Conservation (phyloP, 2,797 vertebrate genomes). For the Rhabdomys pumilio region DNA sequence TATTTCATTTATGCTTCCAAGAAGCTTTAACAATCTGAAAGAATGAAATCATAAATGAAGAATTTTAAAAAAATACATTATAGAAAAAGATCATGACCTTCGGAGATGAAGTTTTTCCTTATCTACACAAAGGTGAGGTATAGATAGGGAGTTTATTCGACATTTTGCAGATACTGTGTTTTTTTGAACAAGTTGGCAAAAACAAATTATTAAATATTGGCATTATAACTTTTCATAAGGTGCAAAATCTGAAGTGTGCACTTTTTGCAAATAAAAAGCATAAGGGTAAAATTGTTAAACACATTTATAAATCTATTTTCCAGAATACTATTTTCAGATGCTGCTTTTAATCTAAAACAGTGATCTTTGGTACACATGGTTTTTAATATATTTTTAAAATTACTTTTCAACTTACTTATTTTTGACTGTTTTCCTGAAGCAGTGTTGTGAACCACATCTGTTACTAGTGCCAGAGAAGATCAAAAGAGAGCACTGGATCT, state of each 20-base stretch:
- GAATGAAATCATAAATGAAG: constrained; percentile 28
- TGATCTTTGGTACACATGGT: neutral
- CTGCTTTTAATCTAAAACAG: neutral
- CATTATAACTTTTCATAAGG: neutral
- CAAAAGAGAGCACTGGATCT: neutral
- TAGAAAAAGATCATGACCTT: neutral
- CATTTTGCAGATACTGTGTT: neutral
- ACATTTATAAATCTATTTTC: neutral
- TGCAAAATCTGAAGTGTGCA: neutral
- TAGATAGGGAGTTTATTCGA: neutral
- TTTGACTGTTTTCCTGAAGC: neutral
- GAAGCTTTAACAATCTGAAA: neutral
- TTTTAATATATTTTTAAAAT: neutral
- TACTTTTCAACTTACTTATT: neutral
- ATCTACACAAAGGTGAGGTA: neutral
- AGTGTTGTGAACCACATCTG: neutral
- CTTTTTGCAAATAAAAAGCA: neutral
- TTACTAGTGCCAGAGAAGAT: neutral
- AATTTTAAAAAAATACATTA: constrained; percentile 31
- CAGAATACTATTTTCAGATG: neutral
- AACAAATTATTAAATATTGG: constrained; percentile 29
- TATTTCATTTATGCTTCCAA: constrained; percentile 23
- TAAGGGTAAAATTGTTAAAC: neutral
- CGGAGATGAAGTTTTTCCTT: neutral
- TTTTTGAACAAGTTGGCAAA: constrained; percentile 31